Conservation (phyloP, 2,888 invertebrate genomes). For the Andrena hattorfiana region DNA sequence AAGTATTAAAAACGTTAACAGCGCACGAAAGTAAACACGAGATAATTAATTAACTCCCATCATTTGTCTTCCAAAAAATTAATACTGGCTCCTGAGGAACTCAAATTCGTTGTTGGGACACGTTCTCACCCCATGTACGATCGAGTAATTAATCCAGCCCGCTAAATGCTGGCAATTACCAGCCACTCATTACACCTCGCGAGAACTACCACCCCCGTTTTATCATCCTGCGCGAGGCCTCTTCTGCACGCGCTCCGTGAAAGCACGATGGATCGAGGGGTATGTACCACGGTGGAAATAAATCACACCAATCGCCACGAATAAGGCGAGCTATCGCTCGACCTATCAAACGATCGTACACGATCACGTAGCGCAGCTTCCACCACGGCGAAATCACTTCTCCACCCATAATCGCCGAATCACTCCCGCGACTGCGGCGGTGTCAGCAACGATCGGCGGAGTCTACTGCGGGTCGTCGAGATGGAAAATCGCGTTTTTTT, state of each 20-base stretch:
- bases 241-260: background rate
- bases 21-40: too few species aligned
- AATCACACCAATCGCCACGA: background rate
- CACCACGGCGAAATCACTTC: background rate
- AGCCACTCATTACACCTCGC: conserved; percentile 17
- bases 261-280: conserved; percentile 9
- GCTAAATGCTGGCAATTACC: conserved; percentile 34
- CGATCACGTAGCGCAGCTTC: background rate
- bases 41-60: too few species aligned
- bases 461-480: background rate
- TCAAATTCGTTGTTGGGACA: background rate
- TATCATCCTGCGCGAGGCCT: conserved; percentile 28
- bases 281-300: background rate
- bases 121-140: background rate
- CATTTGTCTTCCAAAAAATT: too few species aligned
- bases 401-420: background rate
- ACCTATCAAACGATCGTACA: background rate
- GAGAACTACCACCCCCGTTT: conserved; percentile 13
- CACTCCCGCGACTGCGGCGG: background rate
- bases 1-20: too few species aligned
- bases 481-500: conserved; percentile 26
- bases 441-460: conserved; percentile 5
- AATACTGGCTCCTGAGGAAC: too few species aligned
- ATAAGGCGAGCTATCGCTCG: conserved; percentile 19
- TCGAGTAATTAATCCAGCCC: conserved; percentile 26